Evolutionary conservation across 2,797 vertebrate genomes (phyloP), one percentile per base, ranked within the genome.

Genomic region (Poliocrania exsul): DNA sequence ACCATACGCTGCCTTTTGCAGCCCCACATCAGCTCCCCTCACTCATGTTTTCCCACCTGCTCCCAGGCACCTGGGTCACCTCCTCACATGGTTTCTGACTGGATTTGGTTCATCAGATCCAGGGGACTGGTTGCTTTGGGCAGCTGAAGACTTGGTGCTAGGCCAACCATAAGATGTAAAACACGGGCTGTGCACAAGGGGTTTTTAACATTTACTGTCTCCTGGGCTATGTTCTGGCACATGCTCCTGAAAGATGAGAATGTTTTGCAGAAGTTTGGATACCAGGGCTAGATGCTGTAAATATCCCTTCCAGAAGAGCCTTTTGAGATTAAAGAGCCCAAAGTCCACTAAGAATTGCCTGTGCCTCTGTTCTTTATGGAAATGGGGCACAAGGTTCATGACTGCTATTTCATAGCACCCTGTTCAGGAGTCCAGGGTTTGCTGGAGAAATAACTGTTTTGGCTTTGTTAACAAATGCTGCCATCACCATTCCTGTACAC

Each of bases 401-500:
- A 37, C 16, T 9, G 10, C 13, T 65, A 2, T 33, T 28, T 61
- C 71, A 38, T 15, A 21, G 50, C 42, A 54, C 13, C 24, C 46
- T 51, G 51, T 11, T 53, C 26, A 26, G 57, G n/a, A 86, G n/a
- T 6, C 21, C 28, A 62, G 46, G 35, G 15, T 49, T 74, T 84
- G 38, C 10, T 56, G 37, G 31, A 72, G 69, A 54, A 80, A 29
- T 23, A 23, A 42, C n/a, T 31, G 1, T 16, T 86, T 67, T 66
- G n/a, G 13, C 46, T 82, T 51, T 53, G 21, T 42, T 83, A 80
- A n/a, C 6, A 29, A 53, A 29, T 10, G 31, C 47, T 81, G 17
- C 44, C 66, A 60, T 19, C 4, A 5, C 16, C 2, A 0, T 47
- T 89, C 19, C 33, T 5, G 2, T 3, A 11, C 9, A 8, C 3